phyloP scores from a whole-genome alignment of 1,140 invertebrate species.

The Drosophila watanabei region DNA sequence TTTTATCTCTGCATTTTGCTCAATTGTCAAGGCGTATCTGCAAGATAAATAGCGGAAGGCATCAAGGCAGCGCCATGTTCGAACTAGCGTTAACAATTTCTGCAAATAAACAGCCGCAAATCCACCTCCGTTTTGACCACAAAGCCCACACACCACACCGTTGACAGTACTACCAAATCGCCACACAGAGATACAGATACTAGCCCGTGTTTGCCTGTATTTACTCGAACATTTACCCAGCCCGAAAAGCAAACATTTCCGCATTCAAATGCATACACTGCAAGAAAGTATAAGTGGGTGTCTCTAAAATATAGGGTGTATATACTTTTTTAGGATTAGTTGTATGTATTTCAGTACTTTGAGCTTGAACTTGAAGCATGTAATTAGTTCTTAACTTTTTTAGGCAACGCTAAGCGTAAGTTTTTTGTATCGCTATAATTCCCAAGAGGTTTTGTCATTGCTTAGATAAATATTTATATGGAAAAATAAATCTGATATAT shows the following conservation, averaged over 20 bases:
- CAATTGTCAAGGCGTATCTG: constrained; percentile 51
- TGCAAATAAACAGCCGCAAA: constrained; percentile 44
- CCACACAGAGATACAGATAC: constrained; percentile 20
- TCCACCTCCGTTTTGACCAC: constrained; percentile 37
- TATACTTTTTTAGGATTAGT: neutral
- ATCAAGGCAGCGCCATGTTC: constrained; percentile 27
- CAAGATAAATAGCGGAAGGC: constrained; percentile 59
- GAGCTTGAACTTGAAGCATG: neutral
- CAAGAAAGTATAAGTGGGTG: neutral
- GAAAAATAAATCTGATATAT: too few species aligned
- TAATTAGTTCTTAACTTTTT: neutral
- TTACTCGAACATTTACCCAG: constrained; percentile 17
- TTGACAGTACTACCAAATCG: neutral
- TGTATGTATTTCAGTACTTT: neutral
- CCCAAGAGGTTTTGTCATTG: neutral
- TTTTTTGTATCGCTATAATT: neutral
- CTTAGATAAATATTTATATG: too few species aligned
- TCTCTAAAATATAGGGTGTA: too few species aligned
- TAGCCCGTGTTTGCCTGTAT: constrained; percentile 20
- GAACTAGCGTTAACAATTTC: constrained; percentile 41
- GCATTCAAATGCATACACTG: constrained; percentile 43
- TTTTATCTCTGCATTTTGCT: constrained; percentile 39
- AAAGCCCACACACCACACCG: constrained; percentile 25
- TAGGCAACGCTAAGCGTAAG: too few species aligned
- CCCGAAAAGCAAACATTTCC: constrained; percentile 45